A percentile compares a stretch with the other conserved stretches of the same genome.
Conservation (phyloP, 92 coral and sea anemone genomes). For the Bergia puertoricense region DNA sequence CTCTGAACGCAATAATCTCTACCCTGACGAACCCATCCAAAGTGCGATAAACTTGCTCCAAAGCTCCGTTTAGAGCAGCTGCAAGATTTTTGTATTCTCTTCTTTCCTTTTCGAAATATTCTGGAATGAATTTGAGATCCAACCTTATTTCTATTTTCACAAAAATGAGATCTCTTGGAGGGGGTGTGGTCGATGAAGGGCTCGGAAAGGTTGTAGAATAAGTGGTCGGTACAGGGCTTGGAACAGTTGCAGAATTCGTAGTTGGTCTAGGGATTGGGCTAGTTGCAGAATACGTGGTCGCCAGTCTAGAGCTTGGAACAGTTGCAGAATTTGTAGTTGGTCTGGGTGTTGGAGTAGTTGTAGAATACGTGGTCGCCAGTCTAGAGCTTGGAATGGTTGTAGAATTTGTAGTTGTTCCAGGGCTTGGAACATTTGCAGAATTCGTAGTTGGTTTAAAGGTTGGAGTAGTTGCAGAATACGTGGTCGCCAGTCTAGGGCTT, state of each 20-base stretch:
- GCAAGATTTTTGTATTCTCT: background rate
- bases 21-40: slow-evolving; percentile 17
- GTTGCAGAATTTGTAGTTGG: too few species aligned
- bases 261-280: background rate
- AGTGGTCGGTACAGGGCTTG: background rate
- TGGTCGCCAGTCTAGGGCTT: too few species aligned
- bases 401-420: too few species aligned
- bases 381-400: too few species aligned
- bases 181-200: background rate
- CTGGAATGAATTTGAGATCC: background rate
- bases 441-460: too few species aligned
- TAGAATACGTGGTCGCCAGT: too few species aligned
- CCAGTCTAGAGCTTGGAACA: background rate
- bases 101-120: background rate
- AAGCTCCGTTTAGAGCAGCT: background rate
- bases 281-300: background rate
- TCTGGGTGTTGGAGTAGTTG: too few species aligned
- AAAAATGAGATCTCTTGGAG: background rate
- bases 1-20: slow-evolving; percentile 1
- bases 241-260: background rate
- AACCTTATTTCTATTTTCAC: background rate
- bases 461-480: too few species aligned
- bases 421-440: too few species aligned
- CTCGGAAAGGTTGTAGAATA: background rate
- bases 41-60: background rate